Evolutionary conservation across 2,888 invertebrate genomes (phyloP).

Genomic region (Hesperia comma): DNA sequence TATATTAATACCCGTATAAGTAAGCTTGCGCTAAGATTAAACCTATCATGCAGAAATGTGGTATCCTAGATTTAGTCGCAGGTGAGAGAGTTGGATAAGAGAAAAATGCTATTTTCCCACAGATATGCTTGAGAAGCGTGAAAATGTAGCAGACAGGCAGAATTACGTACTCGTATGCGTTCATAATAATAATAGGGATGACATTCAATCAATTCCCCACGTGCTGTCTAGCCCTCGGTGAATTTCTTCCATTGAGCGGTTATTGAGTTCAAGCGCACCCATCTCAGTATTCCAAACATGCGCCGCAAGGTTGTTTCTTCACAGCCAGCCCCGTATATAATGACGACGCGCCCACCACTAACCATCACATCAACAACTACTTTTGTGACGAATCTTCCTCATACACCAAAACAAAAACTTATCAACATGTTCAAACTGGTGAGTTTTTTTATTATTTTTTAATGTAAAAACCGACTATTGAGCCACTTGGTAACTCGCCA

Average conservation of each 20-base stretch:
- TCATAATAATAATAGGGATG: not conserved
- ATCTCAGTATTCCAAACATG: constrained; percentile 55
- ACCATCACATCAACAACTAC: constrained; percentile 49
- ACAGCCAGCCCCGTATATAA: constrained; percentile 61
- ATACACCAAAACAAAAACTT: constrained; percentile 36
- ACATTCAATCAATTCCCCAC: constrained; percentile 10
- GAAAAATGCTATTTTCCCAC: too few relatives aligned
- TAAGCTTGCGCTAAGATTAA: too few relatives aligned
- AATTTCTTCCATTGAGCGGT: constrained; percentile 28
- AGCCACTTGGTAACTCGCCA: too few relatives aligned
- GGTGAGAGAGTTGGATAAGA: too few relatives aligned
- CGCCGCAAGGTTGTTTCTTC: constrained; percentile 55
- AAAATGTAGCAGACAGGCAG: too few relatives aligned
- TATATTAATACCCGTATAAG: too few relatives aligned
- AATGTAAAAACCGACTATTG: too few relatives aligned
- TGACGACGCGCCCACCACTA: constrained; percentile 38
- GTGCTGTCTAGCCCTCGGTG: constrained; percentile 1
- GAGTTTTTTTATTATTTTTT: constrained; percentile 39
- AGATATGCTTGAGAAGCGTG: too few relatives aligned
- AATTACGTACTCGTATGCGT: too few relatives aligned
- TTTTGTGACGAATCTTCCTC: constrained; percentile 40
- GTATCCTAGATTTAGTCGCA: too few relatives aligned
- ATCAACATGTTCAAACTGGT: constrained; percentile 58
- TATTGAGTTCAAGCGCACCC: constrained; percentile 30
- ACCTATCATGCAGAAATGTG: too few relatives aligned